Evolutionary conservation across 2,113 vertebrate species (phyloP).

Genomic region (Pelobates fuscus): DNA sequence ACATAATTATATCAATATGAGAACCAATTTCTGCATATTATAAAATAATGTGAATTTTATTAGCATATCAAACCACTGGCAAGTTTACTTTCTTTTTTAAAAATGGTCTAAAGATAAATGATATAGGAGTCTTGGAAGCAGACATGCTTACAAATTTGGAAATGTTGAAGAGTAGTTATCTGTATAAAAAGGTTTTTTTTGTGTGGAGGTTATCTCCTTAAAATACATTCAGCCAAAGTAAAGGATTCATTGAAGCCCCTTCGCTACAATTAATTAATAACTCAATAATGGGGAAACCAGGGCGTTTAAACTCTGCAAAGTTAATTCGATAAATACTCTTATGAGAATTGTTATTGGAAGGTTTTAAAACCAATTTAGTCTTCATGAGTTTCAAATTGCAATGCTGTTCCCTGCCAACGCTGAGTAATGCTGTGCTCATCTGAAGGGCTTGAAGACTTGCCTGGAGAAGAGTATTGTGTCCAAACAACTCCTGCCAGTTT

Average conservation of each 20-base stretch:
- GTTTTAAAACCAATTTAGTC: conserved; percentile 50
- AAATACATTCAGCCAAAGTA: conserved; percentile 15
- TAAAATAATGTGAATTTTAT: conserved; percentile 29
- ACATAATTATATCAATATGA: conserved; percentile 26
- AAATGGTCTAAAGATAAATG: conserved; percentile 15
- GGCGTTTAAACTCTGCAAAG: conserved; percentile 35
- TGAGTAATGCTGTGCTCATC: conserved; percentile 47
- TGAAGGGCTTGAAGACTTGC: conserved; percentile 46
- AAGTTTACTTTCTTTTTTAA: not conserved
- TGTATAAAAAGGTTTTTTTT: conserved; percentile 10
- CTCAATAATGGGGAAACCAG: conserved; percentile 20
- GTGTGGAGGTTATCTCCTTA: conserved; percentile 8
- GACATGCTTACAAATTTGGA: conserved; percentile 23
- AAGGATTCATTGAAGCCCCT: conserved; percentile 11
- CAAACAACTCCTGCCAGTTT: conserved; percentile 45
- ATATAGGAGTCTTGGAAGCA: conserved; percentile 6
- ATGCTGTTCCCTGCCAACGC: conserved; percentile 27
- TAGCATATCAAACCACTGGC: conserved; percentile 16
- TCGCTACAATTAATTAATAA: conserved; percentile 38
- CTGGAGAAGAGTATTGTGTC: conserved; percentile 25
- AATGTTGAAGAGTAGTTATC: conserved; percentile 31
- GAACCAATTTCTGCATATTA: conserved; percentile 12
- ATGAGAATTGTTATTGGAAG: conserved; percentile 44
- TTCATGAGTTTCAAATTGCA: conserved; percentile 48
- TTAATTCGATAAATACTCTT: conserved; percentile 50